Conservation (phyloP, 2,888 invertebrate genomes). For the Cosmorhoe ocellata region DNA sequence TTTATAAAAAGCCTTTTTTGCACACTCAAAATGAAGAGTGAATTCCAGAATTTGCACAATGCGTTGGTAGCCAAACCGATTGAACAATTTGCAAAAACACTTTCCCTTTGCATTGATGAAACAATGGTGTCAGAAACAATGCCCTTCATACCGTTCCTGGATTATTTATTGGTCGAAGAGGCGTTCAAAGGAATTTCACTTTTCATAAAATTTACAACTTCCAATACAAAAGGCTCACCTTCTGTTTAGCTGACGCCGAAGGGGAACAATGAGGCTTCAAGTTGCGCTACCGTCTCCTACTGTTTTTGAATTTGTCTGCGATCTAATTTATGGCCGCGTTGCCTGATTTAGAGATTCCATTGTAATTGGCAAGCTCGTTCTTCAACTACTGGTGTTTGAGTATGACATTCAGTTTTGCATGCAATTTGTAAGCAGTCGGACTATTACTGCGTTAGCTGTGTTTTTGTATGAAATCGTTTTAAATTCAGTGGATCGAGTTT, state of each 20-base stretch:
- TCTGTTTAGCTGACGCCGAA: conserved; percentile 80
- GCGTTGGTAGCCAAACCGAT: conserved; percentile 59
- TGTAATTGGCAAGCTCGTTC: conserved; percentile 73
- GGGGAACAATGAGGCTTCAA: conserved; percentile 74
- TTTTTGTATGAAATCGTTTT: conserved; percentile 19
- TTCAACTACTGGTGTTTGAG: conserved; percentile 49
- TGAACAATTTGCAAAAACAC: conserved; percentile 69
- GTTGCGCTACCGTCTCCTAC: conserved; percentile 80
- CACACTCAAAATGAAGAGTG: conserved; percentile 43
- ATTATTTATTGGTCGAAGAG: conserved; percentile 77
- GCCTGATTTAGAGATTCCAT: conserved; percentile 74
- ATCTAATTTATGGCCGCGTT: conserved; percentile 71
- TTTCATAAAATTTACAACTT: conserved; percentile 82
- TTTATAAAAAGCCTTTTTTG: conserved; percentile 6
- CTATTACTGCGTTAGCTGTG: conserved; percentile 31
- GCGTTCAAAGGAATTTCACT: conserved; percentile 82
- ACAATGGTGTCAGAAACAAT: conserved; percentile 80
- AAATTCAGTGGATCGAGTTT: conserved; percentile 13
- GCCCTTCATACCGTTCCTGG: conserved; percentile 70
- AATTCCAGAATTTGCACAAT: conserved; percentile 55
- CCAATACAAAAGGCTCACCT: conserved; percentile 77
- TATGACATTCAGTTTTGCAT: conserved; percentile 61
- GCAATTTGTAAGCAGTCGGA: conserved; percentile 50
- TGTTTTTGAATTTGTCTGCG: conserved; percentile 80
- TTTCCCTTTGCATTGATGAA: conserved; percentile 73